phyloP scores from a whole-genome alignment of 1,140 invertebrate genomes.

The Halictus rubicundus region DNA sequence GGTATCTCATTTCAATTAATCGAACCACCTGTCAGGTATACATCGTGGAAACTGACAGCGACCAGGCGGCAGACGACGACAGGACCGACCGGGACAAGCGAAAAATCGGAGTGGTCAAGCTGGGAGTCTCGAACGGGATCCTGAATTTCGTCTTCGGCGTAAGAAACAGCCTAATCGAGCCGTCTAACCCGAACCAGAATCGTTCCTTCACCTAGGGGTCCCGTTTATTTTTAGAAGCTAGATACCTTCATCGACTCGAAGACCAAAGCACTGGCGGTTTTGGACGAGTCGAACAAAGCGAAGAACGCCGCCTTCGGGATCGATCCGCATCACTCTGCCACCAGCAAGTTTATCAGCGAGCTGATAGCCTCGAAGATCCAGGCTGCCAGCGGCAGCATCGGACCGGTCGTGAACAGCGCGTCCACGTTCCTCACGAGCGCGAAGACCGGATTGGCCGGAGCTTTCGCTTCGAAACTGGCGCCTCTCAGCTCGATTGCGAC shows the following conservation, averaged over 20 bases:
- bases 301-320: slow-evolving; percentile 89
- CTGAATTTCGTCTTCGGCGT: slow-evolving; percentile 90
- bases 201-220: background rate
- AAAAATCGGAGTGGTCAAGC: slow-evolving; percentile 86
- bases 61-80: slow-evolving; percentile 69
- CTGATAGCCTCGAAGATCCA: slow-evolving; percentile 70
- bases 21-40: slow-evolving; percentile 68
- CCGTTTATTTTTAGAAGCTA: slow-evolving; percentile 85
- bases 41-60: slow-evolving; percentile 72
- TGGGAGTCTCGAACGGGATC: slow-evolving; percentile 87
- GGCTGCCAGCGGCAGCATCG: slow-evolving; percentile 70
- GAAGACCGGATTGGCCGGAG: slow-evolving; percentile 66
- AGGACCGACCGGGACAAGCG: slow-evolving; percentile 84
- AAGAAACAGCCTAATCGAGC: slow-evolving; percentile 71
- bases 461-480: slow-evolving; percentile 72
- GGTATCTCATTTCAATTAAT: background rate
- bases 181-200: no score
- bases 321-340: slow-evolving; percentile 75
- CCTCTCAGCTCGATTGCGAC: slow-evolving; percentile 73
- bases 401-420: slow-evolving; percentile 73
- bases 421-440: slow-evolving; percentile 71
- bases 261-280: slow-evolving; percentile 84
- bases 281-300: slow-evolving; percentile 86
- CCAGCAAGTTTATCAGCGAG: slow-evolving; percentile 71
- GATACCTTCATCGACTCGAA: slow-evolving; percentile 89